Base-by-base conservation (phyloP, 1,140 invertebrate genomes). In the Drosophila arizonae region DNA sequence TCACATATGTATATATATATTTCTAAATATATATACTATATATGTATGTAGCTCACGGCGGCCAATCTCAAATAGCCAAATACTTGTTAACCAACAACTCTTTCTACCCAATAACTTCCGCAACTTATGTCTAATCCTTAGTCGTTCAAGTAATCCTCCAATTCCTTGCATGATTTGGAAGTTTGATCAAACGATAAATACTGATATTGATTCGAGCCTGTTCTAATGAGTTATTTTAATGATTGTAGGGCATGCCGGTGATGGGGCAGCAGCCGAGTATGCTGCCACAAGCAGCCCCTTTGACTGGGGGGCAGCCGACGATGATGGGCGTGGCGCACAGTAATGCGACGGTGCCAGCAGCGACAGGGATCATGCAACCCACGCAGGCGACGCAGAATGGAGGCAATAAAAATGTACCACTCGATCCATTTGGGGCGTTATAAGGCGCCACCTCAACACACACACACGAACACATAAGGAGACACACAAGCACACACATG, bases 371-470 rank as follows among this genome's bases (percentile, higher is more conserved):
- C 30, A 91, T 90, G 87, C 90, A 91, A 69, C 86, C 86, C 30
- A 87, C 79, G 60, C 79, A 80, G 56, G 72, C 84, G 48, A 88
- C 84, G 55, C 86, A 86, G 70, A 90, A 91, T 54, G 90, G 90
- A 58, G 76, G 74, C 62, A 90, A 90, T 78, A 90, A 91, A 77
- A 84, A 69, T 63, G 78, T 91, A 55, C 86, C 90, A 63, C 73
- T 91, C 46, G 91, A 92, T 90, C 91, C 90, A 72, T 92, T 92
- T 81, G 91, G 91, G 56, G 91, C 91, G 76, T 91, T 91, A 90
- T 91, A 91, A 91, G 77, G 77, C 64, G 73, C 50, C 75, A 72
- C 30, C 50, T 50, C 10, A 50, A 65, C 15, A 81, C 28, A 36
- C 45, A 65, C 62, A 66, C 69, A 67, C 56, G 50, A 41, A 62